Conservation (phyloP, 2,888 invertebrate genomes). For the Drosophila colorata region DNA sequence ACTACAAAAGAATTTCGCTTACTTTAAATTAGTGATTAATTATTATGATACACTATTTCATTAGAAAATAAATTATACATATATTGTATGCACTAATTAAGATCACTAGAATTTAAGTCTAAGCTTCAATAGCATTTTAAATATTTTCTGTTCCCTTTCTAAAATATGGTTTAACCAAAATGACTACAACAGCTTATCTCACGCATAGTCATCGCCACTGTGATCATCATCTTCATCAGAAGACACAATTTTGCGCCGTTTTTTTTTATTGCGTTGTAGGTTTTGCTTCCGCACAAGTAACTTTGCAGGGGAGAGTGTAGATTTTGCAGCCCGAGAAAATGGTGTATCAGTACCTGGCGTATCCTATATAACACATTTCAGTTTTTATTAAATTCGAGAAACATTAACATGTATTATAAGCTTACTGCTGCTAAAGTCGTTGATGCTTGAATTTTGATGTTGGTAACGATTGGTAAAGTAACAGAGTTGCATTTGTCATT, state of each 20-base stretch:
- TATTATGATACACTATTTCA: constrained; percentile 45
- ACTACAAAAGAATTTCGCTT: constrained; percentile 35
- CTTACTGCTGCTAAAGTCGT: constrained; percentile 42
- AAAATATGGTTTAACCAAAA: constrained; percentile 41
- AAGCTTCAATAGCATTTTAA: constrained; percentile 23
- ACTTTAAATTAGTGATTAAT: constrained; percentile 36
- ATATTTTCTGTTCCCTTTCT: constrained; percentile 19
- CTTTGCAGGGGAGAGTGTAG: constrained; percentile 46
- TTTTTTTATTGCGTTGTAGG: constrained; percentile 84
- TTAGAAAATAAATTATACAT: constrained; percentile 56
- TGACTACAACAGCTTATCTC: constrained; percentile 36
- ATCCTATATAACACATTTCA: constrained; percentile 49
- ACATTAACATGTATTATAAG: background rate
- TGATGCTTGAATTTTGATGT: constrained; percentile 41
- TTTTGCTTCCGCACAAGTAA: constrained; percentile 67
- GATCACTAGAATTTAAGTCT: constrained; percentile 40
- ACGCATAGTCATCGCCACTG: constrained; percentile 87
- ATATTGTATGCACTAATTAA: constrained; percentile 45
- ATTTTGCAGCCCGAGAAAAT: constrained; percentile 40
- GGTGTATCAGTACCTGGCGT: constrained; percentile 25
- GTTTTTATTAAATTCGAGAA: no score
- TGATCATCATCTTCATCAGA: constrained; percentile 88
- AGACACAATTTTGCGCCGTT: constrained; percentile 86
- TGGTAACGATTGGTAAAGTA: constrained; percentile 45
- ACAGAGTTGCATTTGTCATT: constrained; percentile 42